Evolutionary conservation across 2,113 vertebrate genomes (phyloP).

Genomic region (Tetrao urogallus): DNA sequence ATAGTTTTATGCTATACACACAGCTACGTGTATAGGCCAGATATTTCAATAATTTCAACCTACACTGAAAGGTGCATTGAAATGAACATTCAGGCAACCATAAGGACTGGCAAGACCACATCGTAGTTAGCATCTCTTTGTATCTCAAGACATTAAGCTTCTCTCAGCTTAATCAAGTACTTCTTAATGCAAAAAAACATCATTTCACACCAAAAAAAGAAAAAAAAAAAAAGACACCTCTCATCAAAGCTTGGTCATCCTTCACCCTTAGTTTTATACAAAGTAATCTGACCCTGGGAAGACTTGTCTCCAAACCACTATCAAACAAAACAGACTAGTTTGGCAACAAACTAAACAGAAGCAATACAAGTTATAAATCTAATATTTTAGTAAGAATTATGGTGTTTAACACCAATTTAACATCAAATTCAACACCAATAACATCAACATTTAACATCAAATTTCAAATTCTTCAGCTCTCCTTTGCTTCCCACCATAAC

Average conservation of each 20-base stretch:
- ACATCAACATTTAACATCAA: not conserved
- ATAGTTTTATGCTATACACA: not conserved
- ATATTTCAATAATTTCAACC: not conserved
- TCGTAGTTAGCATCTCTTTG: not conserved
- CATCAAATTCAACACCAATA: too few relatives aligned
- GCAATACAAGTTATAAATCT: not conserved
- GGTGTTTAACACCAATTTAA: not conserved
- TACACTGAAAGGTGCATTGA: not conserved
- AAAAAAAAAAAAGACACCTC: too few relatives aligned
- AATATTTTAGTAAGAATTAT: not conserved
- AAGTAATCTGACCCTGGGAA: not conserved
- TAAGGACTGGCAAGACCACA: not conserved
- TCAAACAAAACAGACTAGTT: too few relatives aligned
- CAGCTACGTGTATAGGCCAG: not conserved
- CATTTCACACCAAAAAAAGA: fast-evolving
- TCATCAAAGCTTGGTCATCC: not conserved
- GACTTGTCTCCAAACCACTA: not conserved
- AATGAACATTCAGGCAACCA: not conserved
- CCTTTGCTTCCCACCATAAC: not conserved
- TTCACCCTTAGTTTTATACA: not conserved
- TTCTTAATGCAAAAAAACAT: not conserved
- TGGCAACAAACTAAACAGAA: not conserved
- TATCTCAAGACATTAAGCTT: not conserved
- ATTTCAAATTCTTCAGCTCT: not conserved
- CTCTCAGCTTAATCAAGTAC: too few relatives aligned